phyloP scores from a whole-genome alignment of 2,797 vertebrate genomes.

The Propithecus deckenii region DNA sequence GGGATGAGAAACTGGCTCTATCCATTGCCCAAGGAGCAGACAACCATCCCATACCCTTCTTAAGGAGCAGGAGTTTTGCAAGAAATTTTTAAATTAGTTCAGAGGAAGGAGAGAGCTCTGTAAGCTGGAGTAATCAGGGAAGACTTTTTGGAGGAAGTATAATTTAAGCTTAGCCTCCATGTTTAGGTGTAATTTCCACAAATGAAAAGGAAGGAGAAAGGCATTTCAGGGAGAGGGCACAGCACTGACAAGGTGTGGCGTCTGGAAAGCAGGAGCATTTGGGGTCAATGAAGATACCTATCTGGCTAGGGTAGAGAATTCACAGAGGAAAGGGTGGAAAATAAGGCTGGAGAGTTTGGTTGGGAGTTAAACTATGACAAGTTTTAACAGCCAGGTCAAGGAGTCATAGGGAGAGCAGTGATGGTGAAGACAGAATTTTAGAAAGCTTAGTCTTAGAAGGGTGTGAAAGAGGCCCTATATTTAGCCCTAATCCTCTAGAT shows the following conservation, averaged over 20 bases:
- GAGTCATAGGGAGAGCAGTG: not conserved
- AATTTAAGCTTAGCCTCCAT: not conserved
- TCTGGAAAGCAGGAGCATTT: conserved; percentile 25
- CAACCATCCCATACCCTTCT: not conserved
- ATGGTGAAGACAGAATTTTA: not conserved
- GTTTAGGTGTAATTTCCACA: not conserved
- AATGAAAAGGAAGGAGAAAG: not conserved
- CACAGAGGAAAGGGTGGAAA: not conserved
- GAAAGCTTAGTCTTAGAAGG: not conserved
- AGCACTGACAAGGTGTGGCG: not conserved
- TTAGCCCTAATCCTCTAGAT: not conserved
- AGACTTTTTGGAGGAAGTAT: conserved; percentile 2
- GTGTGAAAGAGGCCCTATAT: not conserved
- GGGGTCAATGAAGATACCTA: not conserved
- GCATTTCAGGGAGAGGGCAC: not conserved
- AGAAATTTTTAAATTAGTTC: not conserved
- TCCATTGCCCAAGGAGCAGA: not conserved
- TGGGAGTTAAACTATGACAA: conserved; percentile 1
- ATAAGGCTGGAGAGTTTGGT: not conserved
- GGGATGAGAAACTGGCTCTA: not conserved
- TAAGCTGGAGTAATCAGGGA: not conserved
- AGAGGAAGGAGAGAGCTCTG: not conserved
- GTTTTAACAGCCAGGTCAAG: not conserved
- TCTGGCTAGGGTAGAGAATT: not conserved
- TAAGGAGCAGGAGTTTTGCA: not conserved